Base-by-base conservation (phyloP, 2,797 vertebrate genomes). In the Danio kyathit region DNA sequence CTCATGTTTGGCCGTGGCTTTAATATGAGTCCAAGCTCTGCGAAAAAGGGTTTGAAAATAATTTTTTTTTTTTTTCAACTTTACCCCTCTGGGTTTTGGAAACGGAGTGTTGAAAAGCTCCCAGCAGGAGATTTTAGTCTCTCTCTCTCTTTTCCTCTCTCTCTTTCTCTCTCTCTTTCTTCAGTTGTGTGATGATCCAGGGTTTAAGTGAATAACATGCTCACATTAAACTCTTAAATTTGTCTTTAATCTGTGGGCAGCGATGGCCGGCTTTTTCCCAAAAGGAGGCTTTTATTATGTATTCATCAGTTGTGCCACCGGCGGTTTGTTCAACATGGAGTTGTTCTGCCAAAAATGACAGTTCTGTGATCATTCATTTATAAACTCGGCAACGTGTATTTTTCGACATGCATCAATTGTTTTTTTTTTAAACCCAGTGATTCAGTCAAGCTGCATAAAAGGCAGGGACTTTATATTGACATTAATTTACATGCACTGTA, bases 1-100 rank as follows among this genome's bases (percentile, higher is more conserved):
- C 57, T 91, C 76, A 84, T 85, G 77, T 80, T 38, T 90, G 88
- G 85, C 83, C 81, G 60, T 56, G 17, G 64, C 66, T 60, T 41
- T 74, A 67, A 59, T 87, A 48, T 57, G 67, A 80, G 83, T 86
- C 91, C 89, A 89, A 84, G 84, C 79, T 81, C 82, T 81, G 82
- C 84, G 86, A 83, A 86, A 83, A 14, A 21, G 49, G 78, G 82
- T 71, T 84, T 77, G 46, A 71, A 83, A 70, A 83, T 79, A 75
- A 72, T 56, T 67, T 49, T 76, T 87, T 85, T 84, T 82, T 67
- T 74, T 14, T 71, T 51, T 57, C 83, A 69, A n/a, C n/a, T 29
- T 29, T 76, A 71, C 76, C 81, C 61, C 59, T 51, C 69, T 79
- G 69, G 63, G 57, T 81, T 76, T 75, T 82, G 75, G 85, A 86